Base-by-base conservation (phyloP, 1,140 invertebrate genomes). In the Drosophila albomicans region DNA sequence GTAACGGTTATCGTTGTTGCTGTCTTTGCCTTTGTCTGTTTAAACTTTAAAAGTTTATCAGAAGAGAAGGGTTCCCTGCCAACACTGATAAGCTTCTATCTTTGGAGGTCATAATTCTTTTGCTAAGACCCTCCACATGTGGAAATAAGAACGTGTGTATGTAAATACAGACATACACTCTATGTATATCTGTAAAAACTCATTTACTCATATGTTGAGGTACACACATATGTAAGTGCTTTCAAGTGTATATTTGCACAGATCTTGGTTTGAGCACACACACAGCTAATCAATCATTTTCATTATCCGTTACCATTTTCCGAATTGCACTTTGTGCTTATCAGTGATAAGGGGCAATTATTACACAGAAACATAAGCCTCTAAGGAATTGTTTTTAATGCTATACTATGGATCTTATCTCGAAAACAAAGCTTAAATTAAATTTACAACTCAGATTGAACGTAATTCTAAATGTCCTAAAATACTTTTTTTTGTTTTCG, bases 51-150 rank as follows among this genome's bases (percentile, higher is more conserved):
- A 77, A 73, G 71, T 69, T 75, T 70, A 58, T 70, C 54, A 75
- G 69, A 72, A 51, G 45, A 45, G 20, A 25, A 25, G 58, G 68
- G 45, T 75, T 56, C 58, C 67, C 61, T 70, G 38, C 51, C 63
- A 38, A 46, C 56, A 51, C 49, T 71, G 76, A 75, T 78, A 78
- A 75, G 45, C n/a, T 6, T n/a, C 43, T 85, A 85, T 85, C 81
- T 82, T 70, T 71, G 35, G 66, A 69, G 66, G 63, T 71, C 74
- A 73, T 79, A 77, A 82, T 74, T 74, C 76, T 68, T 64, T 66
- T 49, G 58, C 56, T 48, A 51, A 69, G 75, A 28, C 67, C 41
- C 52, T 46, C 6, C 59, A 51, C 58, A 35, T 38, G 63, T 71
- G 41, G 15, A 59, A 58, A 56, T 62, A 10, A 20, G 46, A 16